Conservation (phyloP, 1,140 invertebrate genomes). For the Eupeodes corollae region DNA sequence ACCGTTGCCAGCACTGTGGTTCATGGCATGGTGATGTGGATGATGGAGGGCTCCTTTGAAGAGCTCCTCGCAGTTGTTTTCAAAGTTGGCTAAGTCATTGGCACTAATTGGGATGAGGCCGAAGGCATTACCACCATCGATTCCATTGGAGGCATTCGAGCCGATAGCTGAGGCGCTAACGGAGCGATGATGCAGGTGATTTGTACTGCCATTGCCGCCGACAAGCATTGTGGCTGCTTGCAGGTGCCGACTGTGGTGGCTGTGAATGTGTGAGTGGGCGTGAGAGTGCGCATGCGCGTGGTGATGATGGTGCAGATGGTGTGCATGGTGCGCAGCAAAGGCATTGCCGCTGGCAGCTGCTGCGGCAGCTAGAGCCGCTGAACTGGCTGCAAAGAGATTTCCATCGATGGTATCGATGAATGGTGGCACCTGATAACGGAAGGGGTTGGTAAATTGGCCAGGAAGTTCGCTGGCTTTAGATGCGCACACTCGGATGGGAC, state of each 20-base stretch:
- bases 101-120: conserved; percentile 17
- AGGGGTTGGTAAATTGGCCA: conserved; percentile 53
- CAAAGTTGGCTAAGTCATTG: conserved; percentile 24
- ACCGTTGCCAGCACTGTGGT: neutral
- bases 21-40: conserved; percentile 25
- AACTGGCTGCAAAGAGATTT: conserved; percentile 9
- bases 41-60: conserved; percentile 16
- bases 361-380: conserved; percentile 16
- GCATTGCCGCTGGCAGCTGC: conserved; percentile 2
- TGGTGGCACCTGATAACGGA: conserved; percentile 34
- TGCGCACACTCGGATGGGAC: conserved; percentile 51
- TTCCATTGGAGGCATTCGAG: conserved; percentile 1
- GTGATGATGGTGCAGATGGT: conserved; percentile 3
- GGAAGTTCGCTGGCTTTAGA: conserved; percentile 44
- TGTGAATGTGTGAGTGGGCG: conserved; percentile 9
- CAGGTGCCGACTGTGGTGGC: conserved; percentile 22
- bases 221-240: conserved; percentile 8
- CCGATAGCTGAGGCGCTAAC: conserved; percentile 28
- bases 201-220: neutral
- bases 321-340: conserved; percentile 5
- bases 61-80: conserved; percentile 23
- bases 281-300: too few species aligned
- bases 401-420: conserved; percentile 16
- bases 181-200: conserved; percentile 19
- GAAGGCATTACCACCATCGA: conserved; percentile 12